phyloP scores from a whole-genome alignment of 1,140 invertebrate species.

The Wasmannia auropunctata region DNA sequence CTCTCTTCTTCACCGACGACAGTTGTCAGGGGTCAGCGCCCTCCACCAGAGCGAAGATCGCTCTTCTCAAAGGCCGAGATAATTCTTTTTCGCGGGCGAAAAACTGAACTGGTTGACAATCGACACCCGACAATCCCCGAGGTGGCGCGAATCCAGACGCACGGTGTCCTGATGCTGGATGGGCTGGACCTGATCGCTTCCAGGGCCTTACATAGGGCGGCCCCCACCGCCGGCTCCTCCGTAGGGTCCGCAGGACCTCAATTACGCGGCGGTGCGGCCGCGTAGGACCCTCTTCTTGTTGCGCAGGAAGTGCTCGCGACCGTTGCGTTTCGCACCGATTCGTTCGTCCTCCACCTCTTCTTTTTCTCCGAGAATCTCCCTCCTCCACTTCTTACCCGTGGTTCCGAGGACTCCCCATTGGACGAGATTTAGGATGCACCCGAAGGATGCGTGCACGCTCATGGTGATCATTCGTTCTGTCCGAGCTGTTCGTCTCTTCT shows the following conservation, averaged over 20 bases:
- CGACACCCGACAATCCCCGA: not conserved
- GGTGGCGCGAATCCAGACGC: conserved; percentile 76
- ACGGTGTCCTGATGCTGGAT: conserved; percentile 83
- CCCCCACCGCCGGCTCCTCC: conserved; percentile 81
- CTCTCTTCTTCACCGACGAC: not conserved
- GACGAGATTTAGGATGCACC: conserved; percentile 68
- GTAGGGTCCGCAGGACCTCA: conserved; percentile 82
- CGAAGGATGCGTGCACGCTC: conserved; percentile 27
- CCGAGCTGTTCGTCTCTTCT: not conserved
- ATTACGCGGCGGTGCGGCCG: conserved; percentile 79
- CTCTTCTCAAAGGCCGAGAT: not conserved
- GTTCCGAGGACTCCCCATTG: conserved; percentile 54
- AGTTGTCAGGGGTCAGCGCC: not conserved
- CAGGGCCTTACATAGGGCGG: conserved; percentile 85
- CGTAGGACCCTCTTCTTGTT: conserved; percentile 81
- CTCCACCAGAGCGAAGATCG: not conserved
- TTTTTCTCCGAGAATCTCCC: conserved; percentile 15
- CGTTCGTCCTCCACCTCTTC: conserved; percentile 38
- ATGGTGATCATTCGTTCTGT: conserved; percentile 40
- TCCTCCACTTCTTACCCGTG: not conserved
- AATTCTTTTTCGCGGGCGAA: not conserved
- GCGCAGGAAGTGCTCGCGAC: conserved; percentile 79
- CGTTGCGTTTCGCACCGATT: conserved; percentile 53
- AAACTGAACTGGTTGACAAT: conserved; percentile 18
- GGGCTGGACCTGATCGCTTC: conserved; percentile 83